Percentiles rank a stretch among this genome's conserved stretches.
Conservation (phyloP, 2,888 invertebrate species). For the Emmelina monodactyla region DNA sequence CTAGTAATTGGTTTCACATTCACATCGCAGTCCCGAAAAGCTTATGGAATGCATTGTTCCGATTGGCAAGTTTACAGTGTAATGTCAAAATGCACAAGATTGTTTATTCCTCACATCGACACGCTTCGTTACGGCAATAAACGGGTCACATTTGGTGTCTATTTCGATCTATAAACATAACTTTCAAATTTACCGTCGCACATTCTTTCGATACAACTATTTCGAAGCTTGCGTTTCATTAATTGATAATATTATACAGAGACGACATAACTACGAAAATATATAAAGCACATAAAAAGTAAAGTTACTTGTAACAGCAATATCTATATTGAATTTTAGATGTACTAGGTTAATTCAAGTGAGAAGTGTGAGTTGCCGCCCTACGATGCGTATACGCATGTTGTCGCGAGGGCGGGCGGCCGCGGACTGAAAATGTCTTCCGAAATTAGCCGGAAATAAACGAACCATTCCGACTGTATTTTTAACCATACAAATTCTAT, state of each 20-base stretch:
- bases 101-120: not conserved
- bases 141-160: constrained; percentile 1
- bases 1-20: too few species aligned
- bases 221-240: not conserved
- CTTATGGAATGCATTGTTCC: constrained; percentile 1
- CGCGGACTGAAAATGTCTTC: constrained; percentile 31
- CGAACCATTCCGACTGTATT: constrained; percentile 51
- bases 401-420: constrained; percentile 46
- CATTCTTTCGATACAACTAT: not conserved
- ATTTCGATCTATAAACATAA: constrained; percentile 1
- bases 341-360: constrained; percentile 1
- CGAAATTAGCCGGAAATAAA: constrained; percentile 29
- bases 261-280: too few species aligned
- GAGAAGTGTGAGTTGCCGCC: constrained; percentile 23
- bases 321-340: too few species aligned
- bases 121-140: not conserved
- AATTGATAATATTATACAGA: constrained; percentile 3
- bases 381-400: constrained; percentile 40
- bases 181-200: not conserved
- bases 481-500: constrained; percentile 41
- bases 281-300: too few species aligned
- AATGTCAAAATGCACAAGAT: not conserved
- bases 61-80: not conserved
- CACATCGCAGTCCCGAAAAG: too few species aligned
- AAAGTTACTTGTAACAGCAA: too few species aligned